phyloP scores from a whole-genome alignment of 2,888 invertebrate genomes.

The Rotaria macrura region DNA sequence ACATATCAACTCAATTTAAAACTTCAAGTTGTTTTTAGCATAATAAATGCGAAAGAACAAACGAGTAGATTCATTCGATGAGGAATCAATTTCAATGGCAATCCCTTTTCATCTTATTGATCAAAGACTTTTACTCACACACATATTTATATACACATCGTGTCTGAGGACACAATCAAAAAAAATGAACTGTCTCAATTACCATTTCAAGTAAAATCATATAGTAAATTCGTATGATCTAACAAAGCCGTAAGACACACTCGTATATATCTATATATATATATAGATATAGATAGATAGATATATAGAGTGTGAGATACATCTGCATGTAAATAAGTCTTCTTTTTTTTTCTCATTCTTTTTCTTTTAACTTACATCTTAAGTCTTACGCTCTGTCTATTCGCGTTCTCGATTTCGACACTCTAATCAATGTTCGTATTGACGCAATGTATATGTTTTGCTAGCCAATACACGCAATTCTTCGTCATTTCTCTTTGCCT shows the following conservation, averaged over 20 bases:
- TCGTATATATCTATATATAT: too few species aligned
- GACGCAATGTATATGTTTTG: neutral
- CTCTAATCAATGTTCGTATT: neutral
- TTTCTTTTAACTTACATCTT: neutral
- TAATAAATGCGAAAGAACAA: neutral
- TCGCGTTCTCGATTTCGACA: neutral
- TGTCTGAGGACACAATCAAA: neutral
- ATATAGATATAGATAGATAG: too few species aligned
- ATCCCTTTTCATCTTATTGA: neutral
- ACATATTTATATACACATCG: neutral
- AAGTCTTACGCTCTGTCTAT: neutral
- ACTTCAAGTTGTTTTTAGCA: neutral
- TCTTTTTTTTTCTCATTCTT: neutral
- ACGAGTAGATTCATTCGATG: neutral
- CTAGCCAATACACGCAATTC: neutral
- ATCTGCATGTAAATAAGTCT: neutral
- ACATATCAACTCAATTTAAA: neutral
- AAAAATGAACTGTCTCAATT: constrained; percentile 2
- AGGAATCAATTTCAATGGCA: neutral
- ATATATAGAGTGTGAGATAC: neutral
- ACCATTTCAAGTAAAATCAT: neutral
- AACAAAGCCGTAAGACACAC: neutral
- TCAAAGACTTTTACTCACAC: neutral
- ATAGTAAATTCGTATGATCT: neutral
- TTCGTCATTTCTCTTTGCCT: neutral